Percentiles rank a stretch among this genome's conserved stretches.
These are phyloP conservation scores for Microcebus murinus DNA, from an alignment of 2,113 vertebrate species.

Conservation along the genomic window DNA sequence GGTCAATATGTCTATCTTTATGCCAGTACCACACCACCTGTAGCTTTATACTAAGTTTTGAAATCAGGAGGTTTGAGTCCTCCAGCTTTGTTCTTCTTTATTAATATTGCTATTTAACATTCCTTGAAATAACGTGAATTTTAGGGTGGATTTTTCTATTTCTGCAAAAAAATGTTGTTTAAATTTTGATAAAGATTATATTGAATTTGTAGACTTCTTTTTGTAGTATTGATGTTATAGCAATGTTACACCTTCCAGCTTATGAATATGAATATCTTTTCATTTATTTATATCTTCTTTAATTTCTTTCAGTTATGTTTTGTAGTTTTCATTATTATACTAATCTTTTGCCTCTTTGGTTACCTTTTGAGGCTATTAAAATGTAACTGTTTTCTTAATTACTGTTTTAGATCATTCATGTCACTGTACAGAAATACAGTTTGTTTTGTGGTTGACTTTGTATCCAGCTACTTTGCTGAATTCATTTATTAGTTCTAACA, in stretches of 20 bases:
- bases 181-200: neutral
- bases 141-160: neutral
- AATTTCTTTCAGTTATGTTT: neutral
- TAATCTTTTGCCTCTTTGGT: neutral
- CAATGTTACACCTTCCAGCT: neutral
- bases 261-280: neutral
- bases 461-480: neutral
- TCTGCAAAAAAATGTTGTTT: neutral
- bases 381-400: neutral
- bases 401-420: neutral
- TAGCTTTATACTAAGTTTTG: neutral
- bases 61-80: neutral
- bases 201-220: neutral
- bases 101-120: neutral
- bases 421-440: neutral
- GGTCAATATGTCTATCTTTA: neutral
- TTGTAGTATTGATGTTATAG: neutral
- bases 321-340: neutral
- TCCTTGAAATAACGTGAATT: neutral
- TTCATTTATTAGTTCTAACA: neutral
- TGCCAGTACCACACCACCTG: neutral
- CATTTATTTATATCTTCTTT: neutral
- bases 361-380: neutral
- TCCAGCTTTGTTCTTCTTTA: neutral
- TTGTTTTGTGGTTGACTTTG: neutral